Evolutionary conservation across 30 jellyfish, hydroid and myxozoan genomes (phyloP), one percentile per base, ranked within the genome.

Genomic region (Pelagia noctiluca): DNA sequence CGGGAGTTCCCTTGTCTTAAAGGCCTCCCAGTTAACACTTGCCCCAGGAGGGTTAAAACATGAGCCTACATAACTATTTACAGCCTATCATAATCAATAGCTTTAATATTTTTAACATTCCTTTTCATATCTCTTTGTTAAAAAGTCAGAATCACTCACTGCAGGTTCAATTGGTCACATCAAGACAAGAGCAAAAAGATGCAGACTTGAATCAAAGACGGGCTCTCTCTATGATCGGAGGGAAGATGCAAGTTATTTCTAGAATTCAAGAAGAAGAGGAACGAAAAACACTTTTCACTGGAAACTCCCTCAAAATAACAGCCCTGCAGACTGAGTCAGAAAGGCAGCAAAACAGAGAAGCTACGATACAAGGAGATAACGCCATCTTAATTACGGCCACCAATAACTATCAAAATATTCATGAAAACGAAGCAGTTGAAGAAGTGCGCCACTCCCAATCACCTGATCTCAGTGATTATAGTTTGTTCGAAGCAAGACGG

Each of bases 271-370:
- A 85, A 25, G 91, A 87, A 67, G 75, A 62, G n/a, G 91, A 80
- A 47, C 61, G 97, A 31, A 75, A 46, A 64, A 29, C 97, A 1
- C 49, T 54, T 0, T 89, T 89, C 62, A 89, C 97, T 12, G 97
- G 97, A 28, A 73, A 67, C 30, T 89, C 97, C 31, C 38, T 89
- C 28, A 89, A 78, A 65, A 87, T 89, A 30, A 79, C 89, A 50
- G 60, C 97, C 60, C 52, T 80, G 75, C 86, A 87, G 26, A 67
- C 95, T 24, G 34, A 72, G 24, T 28, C 80, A 24, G 87, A 73
- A 22, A 57, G 82, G 26, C 75, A 29, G 29, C 50, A 57, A 46
- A 81, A 73, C 35, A 83, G 87, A 53, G 80, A 71, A 42, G 31
- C 90, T 30, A 28, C 53, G 73, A 60, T 60, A 35, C 37, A 50